These are phyloP conservation scores for Drosophila nigricruria DNA, from an alignment of 2,888 invertebrate genomes.

Conservation along the genomic window DNA sequence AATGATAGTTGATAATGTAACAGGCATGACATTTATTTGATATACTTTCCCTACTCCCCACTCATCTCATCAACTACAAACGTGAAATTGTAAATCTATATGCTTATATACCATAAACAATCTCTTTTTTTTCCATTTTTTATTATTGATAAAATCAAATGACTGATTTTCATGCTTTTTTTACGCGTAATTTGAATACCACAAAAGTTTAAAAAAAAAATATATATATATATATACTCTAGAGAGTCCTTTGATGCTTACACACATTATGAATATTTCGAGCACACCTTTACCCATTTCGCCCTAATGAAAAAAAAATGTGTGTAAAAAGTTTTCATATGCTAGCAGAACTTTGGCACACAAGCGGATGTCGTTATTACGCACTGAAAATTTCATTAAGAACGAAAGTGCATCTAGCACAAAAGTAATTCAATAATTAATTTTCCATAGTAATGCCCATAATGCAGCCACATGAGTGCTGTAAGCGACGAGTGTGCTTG, in stretches of 20 bases:
- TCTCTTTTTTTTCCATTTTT: too few relatives aligned
- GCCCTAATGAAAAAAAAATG: neutral
- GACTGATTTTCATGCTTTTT: neutral
- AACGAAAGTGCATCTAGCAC: slow-evolving; percentile 1
- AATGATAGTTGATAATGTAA: too few relatives aligned
- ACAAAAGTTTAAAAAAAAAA: neutral
- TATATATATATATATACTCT: too few relatives aligned
- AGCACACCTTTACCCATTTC: neutral
- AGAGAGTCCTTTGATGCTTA: neutral
- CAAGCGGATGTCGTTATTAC: slow-evolving; percentile 1
- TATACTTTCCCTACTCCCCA: too few relatives aligned
- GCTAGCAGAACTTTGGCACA: neutral
- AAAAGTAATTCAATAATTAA: slow-evolving; percentile 9
- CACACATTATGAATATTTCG: neutral
- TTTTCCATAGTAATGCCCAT: slow-evolving; percentile 1
- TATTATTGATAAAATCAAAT: neutral
- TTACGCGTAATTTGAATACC: neutral
- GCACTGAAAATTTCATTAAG: slow-evolving; percentile 2
- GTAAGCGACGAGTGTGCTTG: neutral
- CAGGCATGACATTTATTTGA: too few relatives aligned
- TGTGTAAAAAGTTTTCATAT: neutral
- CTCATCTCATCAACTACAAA: too few relatives aligned
- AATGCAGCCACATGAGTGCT: too few relatives aligned
- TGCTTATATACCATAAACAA: neutral
- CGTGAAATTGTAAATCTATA: neutral